Evolutionary conservation across 2,113 vertebrate genomes (phyloP).

Genomic region (Neotoma lepida): DNA sequence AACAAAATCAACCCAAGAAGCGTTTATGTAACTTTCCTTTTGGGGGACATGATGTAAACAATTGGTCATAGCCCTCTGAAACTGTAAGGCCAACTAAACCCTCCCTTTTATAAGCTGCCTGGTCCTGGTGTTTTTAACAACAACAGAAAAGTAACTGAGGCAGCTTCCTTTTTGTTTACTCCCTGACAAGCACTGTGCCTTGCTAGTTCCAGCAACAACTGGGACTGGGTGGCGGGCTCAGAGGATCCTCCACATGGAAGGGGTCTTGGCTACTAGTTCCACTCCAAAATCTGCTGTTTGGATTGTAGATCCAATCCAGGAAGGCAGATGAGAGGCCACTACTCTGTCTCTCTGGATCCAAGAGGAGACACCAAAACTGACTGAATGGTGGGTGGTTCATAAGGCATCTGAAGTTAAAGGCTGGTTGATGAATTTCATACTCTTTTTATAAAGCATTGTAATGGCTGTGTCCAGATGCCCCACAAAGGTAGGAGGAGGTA

Average conservation of each 20-base stretch:
- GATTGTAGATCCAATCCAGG: not conserved
- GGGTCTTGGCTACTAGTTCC: too few species aligned
- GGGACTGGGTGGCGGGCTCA: not conserved
- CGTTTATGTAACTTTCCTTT: not conserved
- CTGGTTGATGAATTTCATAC: not conserved
- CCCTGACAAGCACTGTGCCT: not conserved
- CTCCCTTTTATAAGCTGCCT: not conserved
- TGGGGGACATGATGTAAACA: not conserved
- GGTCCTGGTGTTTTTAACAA: not conserved
- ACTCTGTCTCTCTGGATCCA: not conserved
- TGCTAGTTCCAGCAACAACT: rapidly evolving
- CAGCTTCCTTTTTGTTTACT: not conserved
- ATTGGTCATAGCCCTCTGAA: not conserved
- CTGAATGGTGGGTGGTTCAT: not conserved
- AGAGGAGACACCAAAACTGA: not conserved
- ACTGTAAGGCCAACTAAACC: not conserved
- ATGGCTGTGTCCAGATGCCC: not conserved
- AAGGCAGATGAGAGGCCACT: too few species aligned
- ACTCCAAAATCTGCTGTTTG: not conserved
- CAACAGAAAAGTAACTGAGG: not conserved
- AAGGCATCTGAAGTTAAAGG: not conserved
- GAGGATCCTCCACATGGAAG: not conserved
- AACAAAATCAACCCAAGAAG: slow-evolving; percentile 33
- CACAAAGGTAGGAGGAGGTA: not conserved
- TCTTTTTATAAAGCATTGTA: not conserved